Conservation (phyloP, 2,888 invertebrate species). For the Coremacera marginata region DNA sequence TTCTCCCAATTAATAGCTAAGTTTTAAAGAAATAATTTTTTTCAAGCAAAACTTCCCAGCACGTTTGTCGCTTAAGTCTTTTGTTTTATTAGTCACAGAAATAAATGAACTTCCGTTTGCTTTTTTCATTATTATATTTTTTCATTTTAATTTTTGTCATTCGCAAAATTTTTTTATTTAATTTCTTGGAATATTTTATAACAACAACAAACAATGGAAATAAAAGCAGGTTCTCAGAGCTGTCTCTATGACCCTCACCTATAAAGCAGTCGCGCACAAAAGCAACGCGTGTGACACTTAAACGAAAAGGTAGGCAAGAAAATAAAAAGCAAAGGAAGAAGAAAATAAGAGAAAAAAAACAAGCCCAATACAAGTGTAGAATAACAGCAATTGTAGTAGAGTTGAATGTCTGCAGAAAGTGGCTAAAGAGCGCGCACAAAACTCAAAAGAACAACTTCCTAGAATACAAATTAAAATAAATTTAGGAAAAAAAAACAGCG, state of each 20-base stretch:
- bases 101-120: no score
- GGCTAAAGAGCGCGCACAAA: no score
- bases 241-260: slow-evolving; percentile 26
- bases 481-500: no score
- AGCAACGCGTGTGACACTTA: slow-evolving; percentile 9
- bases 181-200: background rate
- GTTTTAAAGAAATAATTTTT: background rate
- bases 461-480: no score
- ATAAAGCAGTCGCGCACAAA: slow-evolving; percentile 3
- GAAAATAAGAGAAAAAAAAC: background rate
- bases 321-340: background rate
- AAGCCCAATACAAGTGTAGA: slow-evolving; percentile 8
- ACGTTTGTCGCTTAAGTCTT: background rate
- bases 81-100: background rate
- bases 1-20: background rate
- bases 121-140: background rate
- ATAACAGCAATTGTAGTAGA: slow-evolving; percentile 36
- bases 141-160: background rate
- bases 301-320: background rate
- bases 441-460: no score
- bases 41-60: background rate
- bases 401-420: background rate
- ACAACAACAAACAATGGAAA: background rate
- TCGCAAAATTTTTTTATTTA: background rate
- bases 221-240: slow-evolving; percentile 6